Base-by-base conservation (phyloP, 2,797 vertebrate genomes). In the Orestias chungarensis region DNA sequence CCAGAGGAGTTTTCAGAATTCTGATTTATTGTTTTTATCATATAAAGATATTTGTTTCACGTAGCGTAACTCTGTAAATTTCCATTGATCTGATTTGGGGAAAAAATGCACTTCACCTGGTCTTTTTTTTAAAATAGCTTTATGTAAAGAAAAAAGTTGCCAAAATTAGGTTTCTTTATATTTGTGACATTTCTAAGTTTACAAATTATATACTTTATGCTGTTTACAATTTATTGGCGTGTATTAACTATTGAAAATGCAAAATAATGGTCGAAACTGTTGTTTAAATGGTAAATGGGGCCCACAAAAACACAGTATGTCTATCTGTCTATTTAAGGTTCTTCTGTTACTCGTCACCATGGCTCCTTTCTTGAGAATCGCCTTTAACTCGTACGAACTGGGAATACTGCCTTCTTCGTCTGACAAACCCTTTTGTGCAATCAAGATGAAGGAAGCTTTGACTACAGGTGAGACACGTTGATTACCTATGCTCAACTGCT, bases 381-480 rank as follows among this genome's bases (percentile, higher is more conserved):
- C 96, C 78, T 99, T 99, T 89, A 98, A 96, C 80, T 93, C 96
- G 0, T 99, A 94, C 10, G 98, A 99, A 82, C 86, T 98, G 84
- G 98, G 97, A 8, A 74, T 94, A 44, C 84, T 96, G 68, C 87
- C 95, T 66, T 85, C 87, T 0, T 74, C 89, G 27, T 77, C 83
- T 0, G 96, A 97, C 0, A 90, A 95, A 5, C 98, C 97, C 6
- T 99, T 99, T 90, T 98, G 97, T 82, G 97, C 98, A 1, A 96
- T 99, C 87, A 99, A 97, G 90, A 96, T 99, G 95, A 99, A 99
- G 92, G 98, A 99, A 86, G 95, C 97, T 0, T 86, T 98, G 73
- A 95, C 92, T 79, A 99, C 98, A 83, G 98, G 98, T 99, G 87
- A 92, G 90, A 71, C 57, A 66, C 2, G 57, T 54, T 66, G 17